Conservation (phyloP, 2,113 vertebrate genomes). For the Lota lota region DNA sequence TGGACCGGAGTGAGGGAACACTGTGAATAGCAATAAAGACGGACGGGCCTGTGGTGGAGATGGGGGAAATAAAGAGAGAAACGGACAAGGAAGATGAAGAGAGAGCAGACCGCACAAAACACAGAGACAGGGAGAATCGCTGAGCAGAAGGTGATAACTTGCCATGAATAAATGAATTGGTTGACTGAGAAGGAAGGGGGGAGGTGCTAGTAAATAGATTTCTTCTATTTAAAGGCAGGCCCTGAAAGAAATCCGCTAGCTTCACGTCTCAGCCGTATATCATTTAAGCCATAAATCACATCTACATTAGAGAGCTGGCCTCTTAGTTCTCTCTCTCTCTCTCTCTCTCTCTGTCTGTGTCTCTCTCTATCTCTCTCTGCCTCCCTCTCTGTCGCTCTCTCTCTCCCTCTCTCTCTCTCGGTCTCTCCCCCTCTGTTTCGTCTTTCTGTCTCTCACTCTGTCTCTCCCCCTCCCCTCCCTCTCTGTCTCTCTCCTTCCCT, state of each 20-base stretch:
- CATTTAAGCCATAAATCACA: constrained; percentile 57
- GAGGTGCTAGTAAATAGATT: constrained; percentile 27
- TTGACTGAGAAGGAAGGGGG: constrained; percentile 4
- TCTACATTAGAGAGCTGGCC: constrained; percentile 40
- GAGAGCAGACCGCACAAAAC: constrained; percentile 7
- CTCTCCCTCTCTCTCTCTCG: too few species aligned
- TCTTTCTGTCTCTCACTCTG: too few species aligned
- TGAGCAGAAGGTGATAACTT: neutral
- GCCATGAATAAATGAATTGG: constrained; percentile 34
- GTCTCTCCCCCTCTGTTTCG: too few species aligned
- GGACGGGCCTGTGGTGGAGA: constrained; percentile 16
- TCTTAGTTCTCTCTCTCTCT: constrained; percentile 26
- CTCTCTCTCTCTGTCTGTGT: too few species aligned
- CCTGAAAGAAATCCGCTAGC: constrained; percentile 40
- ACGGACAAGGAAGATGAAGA: constrained; percentile 18
- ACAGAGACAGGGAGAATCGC: constrained; percentile 14
- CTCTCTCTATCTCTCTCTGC: too few species aligned
- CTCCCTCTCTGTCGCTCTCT: too few species aligned
- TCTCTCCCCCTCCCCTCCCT: too few species aligned
- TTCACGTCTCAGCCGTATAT: constrained; percentile 41
- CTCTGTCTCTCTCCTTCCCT: too few species aligned
- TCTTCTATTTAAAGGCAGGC: constrained; percentile 30
- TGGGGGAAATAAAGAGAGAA: neutral
- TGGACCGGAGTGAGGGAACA: constrained; percentile 8
- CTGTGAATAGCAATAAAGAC: constrained; percentile 13